Conservation (phyloP, 2,888 invertebrate genomes). For the Pecten maximus region DNA sequence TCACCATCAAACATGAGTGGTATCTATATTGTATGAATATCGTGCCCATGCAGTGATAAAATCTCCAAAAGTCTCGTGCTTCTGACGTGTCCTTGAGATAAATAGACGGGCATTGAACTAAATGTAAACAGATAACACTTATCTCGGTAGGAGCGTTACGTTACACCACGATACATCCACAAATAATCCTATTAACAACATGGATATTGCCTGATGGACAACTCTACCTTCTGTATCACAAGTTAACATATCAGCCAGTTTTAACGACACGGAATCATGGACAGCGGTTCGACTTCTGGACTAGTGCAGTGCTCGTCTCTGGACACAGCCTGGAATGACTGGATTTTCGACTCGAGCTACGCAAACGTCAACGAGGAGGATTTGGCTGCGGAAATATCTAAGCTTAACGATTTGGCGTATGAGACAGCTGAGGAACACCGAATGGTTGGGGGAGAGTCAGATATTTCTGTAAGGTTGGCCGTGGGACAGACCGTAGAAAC, state of each 20-base stretch:
- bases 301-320: not conserved
- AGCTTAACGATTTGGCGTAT: not conserved
- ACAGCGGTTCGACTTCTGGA: not conserved
- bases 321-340: not conserved
- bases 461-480: not conserved
- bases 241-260: not conserved
- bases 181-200: not conserved
- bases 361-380: not conserved
- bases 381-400: constrained; percentile 12
- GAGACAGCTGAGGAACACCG: not conserved
- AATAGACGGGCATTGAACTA: not conserved
- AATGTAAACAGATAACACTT: constrained; percentile 7
- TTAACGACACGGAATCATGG: not conserved
- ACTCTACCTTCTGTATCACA: not conserved
- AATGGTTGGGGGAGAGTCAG: not conserved
- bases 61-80: not conserved
- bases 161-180: not conserved
- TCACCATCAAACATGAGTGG: not conserved
- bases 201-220: not conserved
- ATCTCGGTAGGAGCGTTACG: not conserved
- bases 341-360: not conserved
- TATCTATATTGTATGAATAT: not conserved
- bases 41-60: not conserved
- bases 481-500: not conserved
- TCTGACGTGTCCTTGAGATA: not conserved